phyloP scores from a whole-genome alignment of 2,113 vertebrate genomes.

The Axis porcinus region DNA sequence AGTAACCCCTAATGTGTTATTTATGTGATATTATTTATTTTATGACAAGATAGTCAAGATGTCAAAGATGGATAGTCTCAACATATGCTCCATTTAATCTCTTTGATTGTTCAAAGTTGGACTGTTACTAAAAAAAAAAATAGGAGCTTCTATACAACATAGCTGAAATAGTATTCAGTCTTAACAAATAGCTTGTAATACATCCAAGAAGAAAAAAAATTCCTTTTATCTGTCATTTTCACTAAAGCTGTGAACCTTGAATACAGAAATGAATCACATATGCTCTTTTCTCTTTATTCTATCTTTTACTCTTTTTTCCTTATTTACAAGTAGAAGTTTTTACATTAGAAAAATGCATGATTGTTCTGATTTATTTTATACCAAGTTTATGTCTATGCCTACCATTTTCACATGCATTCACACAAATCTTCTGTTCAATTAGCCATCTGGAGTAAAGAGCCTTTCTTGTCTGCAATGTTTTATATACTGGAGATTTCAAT shows the following conservation, averaged over 20 bases:
- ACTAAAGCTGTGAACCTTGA: background rate
- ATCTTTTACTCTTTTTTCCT: background rate
- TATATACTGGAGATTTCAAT: background rate
- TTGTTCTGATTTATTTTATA: conserved; percentile 15
- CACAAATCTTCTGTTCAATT: conserved; percentile 29
- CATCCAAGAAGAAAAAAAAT: background rate
- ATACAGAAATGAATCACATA: background rate
- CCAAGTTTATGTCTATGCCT: background rate
- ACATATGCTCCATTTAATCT: conserved; percentile 46
- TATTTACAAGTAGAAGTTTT: background rate
- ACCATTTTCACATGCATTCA: background rate
- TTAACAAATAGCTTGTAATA: conserved; percentile 23
- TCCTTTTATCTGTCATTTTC: background rate
- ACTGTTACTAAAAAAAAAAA: background rate
- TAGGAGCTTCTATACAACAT: background rate
- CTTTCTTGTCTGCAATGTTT: background rate
- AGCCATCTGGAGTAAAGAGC: conserved; percentile 2
- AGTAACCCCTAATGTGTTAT: background rate
- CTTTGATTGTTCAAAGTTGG: conserved; percentile 31
- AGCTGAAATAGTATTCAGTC: background rate
- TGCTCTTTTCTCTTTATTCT: background rate
- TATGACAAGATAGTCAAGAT: background rate
- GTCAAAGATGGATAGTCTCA: conserved; percentile 18
- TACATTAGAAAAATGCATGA: background rate
- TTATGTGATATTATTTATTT: conserved; percentile 5